Evolutionary conservation across 92 coral and sea anemone species (phyloP).

Genomic region (Meandrina meandrites): DNA sequence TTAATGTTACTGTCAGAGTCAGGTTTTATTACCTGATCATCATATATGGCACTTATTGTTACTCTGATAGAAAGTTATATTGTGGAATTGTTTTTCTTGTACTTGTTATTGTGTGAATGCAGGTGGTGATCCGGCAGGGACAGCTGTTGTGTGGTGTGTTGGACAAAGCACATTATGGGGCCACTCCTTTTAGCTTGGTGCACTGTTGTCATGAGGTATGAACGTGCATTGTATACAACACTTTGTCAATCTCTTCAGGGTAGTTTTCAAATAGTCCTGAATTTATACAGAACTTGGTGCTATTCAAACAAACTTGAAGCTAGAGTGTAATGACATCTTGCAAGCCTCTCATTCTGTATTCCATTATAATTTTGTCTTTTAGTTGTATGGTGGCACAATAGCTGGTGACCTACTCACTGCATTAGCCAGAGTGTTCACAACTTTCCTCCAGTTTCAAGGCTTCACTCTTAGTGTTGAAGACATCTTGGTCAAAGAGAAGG

Average conservation of each 20-base stretch:
- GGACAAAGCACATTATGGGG: constrained; percentile 97
- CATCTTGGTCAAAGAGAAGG: constrained; percentile 75
- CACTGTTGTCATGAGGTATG: constrained; percentile 94
- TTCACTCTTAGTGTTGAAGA: constrained; percentile 95
- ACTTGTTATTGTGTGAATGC: neutral
- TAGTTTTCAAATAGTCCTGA: neutral
- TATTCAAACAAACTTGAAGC: neutral
- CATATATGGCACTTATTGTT: too few species aligned
- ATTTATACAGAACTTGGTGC: neutral
- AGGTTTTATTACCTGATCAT: too few species aligned
- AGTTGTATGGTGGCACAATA: constrained; percentile 94
- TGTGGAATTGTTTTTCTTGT: neutral
- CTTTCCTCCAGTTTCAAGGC: constrained; percentile 88
- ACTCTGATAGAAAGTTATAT: too few species aligned
- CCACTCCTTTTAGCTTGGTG: constrained; percentile 91
- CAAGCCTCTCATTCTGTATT: neutral
- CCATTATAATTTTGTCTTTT: constrained; percentile 11
- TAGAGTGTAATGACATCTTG: neutral
- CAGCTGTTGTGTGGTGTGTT: constrained; percentile 90
- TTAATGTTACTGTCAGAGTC: too few species aligned
- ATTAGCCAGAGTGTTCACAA: constrained; percentile 90
- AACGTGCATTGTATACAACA: neutral
- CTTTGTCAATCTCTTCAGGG: too few species aligned
- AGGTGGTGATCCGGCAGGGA: constrained; percentile 92
- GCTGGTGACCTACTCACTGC: constrained; percentile 86